A percentile compares a stretch with the other conserved stretches of the same genome.
Conservation (phyloP, 2,113 vertebrate genomes). For the Chelonoidis abingdonii region DNA sequence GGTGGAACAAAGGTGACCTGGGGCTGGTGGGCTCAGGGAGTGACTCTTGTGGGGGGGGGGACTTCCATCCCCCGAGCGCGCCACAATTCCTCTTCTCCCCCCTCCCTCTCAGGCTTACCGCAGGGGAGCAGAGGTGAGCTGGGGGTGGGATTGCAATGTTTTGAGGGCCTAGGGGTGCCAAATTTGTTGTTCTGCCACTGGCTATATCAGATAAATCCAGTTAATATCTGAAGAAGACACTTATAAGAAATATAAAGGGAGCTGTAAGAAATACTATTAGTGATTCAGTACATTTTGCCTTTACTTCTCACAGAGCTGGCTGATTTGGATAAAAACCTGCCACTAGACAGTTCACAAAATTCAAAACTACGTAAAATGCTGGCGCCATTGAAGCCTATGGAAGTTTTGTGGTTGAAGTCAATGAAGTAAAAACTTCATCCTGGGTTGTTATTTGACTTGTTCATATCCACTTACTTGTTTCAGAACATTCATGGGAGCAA, state of each 20-base stretch:
- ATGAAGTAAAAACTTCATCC: not conserved
- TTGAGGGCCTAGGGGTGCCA: too few species aligned
- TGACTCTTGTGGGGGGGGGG: too few species aligned
- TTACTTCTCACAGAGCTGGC: not conserved
- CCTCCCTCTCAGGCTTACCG: too few species aligned
- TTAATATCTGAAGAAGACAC: not conserved
- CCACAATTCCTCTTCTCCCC: too few species aligned
- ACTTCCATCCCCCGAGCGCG: too few species aligned
- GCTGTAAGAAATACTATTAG: not conserved
- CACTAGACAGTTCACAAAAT: not conserved
- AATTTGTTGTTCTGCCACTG: too few species aligned
- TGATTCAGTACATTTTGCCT: not conserved
- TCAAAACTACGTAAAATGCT: not conserved
- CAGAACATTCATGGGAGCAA: not conserved
- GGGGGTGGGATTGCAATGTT: too few species aligned
- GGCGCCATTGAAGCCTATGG: too few species aligned
- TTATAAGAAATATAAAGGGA: not conserved
- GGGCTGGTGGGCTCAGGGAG: too few species aligned
- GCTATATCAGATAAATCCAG: not conserved
- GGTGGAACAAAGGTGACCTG: too few species aligned
- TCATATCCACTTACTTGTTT: not conserved
- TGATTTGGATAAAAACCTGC: not conserved
- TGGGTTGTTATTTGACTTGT: not conserved
- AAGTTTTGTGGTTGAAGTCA: not conserved
- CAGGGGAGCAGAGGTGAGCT: too few species aligned